Conservation (phyloP, 1,140 invertebrate species). For the Drosophila arawakana region DNA sequence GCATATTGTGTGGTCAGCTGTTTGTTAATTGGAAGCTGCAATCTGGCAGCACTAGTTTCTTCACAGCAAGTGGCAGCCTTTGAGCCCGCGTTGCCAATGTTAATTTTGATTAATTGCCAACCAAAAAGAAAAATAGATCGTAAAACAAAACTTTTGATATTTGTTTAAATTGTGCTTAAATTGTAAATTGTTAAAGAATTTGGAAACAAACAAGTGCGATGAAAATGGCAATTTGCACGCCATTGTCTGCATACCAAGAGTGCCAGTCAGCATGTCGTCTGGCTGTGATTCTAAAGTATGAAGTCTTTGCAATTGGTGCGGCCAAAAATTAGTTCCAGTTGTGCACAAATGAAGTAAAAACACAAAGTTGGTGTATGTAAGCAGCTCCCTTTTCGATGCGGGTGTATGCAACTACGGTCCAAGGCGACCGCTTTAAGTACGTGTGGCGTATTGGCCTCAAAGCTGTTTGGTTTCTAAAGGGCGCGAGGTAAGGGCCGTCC, state of each 20-base stretch:
- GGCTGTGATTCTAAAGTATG: conserved; percentile 1
- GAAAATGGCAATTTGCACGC: conserved; percentile 64
- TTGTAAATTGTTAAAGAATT: conserved; percentile 6
- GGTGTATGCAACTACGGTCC: conserved; percentile 34
- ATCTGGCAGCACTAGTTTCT: not conserved
- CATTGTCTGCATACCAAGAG: conserved; percentile 40
- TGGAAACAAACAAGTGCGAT: conserved; percentile 52
- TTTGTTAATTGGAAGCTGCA: too few species aligned
- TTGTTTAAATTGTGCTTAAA: not conserved
- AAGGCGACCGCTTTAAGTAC: conserved; percentile 16
- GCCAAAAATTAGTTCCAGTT: conserved; percentile 56
- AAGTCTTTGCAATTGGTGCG: conserved; percentile 34
- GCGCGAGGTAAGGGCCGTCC: not conserved
- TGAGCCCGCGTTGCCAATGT: not conserved
- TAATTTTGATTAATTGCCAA: conserved; percentile 6
- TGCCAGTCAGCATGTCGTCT: conserved; percentile 53
- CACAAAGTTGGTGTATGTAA: not conserved
- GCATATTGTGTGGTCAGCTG: too few species aligned
- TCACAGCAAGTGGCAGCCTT: not conserved
- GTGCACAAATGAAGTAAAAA: conserved; percentile 52
- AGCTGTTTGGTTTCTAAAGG: not conserved
- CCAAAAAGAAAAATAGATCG: too few species aligned
- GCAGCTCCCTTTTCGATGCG: conserved; percentile 1
- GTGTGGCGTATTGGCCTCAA: conserved; percentile 7
- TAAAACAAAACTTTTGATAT: too few species aligned